A percentile compares a stretch with the other conserved stretches of the same genome.
These are phyloP conservation scores for Astyanax mexicanus DNA, from an alignment of 2,797 vertebrate species.

Conservation along the genomic window DNA sequence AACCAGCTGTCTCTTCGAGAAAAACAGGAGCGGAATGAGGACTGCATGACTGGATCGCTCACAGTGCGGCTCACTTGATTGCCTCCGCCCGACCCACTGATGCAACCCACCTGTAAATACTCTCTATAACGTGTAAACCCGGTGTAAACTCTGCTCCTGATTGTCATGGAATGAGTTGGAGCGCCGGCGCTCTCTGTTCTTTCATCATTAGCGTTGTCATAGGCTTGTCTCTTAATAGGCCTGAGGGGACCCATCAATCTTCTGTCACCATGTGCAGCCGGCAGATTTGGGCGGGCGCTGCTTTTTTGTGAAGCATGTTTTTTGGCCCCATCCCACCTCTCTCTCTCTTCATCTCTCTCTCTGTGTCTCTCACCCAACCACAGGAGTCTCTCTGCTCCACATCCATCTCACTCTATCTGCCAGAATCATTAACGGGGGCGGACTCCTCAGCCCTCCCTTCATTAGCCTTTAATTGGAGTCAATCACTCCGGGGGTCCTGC, in stretches of 20 bases:
- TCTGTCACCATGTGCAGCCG: constrained; percentile 42
- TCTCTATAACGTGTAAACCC: constrained; percentile 51
- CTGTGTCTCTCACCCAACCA: constrained; percentile 5
- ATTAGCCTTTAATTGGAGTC: constrained; percentile 60
- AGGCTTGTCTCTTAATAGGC: constrained; percentile 41
- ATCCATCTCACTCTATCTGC: constrained; percentile 51
- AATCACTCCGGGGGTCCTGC: constrained; percentile 43
- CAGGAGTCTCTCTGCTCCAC: constrained; percentile 36
- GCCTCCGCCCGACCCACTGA: constrained; percentile 41
- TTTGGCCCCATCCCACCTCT: constrained; percentile 27
- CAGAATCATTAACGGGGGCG: constrained; percentile 49
- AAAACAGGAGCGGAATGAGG: constrained; percentile 26
- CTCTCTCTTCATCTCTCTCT: not conserved
- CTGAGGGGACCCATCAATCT: constrained; percentile 47
- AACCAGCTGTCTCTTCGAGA: constrained; percentile 13
- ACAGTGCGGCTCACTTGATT: not conserved
- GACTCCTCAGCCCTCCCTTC: constrained; percentile 49
- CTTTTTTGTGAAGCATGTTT: constrained; percentile 5
- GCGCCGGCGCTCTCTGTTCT: constrained; percentile 22
- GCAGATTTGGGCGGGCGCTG: constrained; percentile 45
- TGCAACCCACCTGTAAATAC: constrained; percentile 51
- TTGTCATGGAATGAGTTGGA: constrained; percentile 35
- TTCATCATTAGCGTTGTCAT: constrained; percentile 58
- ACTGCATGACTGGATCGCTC: constrained; percentile 23
- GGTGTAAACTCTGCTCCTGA: constrained; percentile 26